These are phyloP conservation scores for Nestor notabilis DNA, from an alignment of 2,113 vertebrate genomes.

Conservation along the genomic window DNA sequence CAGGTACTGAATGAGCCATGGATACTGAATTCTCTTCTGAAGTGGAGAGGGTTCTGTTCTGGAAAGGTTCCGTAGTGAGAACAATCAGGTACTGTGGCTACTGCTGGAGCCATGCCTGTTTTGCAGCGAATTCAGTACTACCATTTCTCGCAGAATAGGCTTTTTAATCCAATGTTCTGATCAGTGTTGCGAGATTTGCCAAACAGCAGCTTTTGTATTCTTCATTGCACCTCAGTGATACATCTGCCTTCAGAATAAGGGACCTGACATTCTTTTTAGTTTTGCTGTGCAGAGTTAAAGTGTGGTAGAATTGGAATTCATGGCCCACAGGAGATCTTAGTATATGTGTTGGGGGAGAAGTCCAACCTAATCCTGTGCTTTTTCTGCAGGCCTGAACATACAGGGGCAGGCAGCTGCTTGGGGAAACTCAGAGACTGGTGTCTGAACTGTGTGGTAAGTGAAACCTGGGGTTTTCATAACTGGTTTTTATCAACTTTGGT, in stretches of 20 bases:
- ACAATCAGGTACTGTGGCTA: fast-evolving
- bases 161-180: background rate
- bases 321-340: fast-evolving
- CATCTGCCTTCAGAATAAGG: background rate
- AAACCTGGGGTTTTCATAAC: background rate
- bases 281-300: background rate
- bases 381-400: slow-evolving; percentile 61
- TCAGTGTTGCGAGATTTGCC: background rate
- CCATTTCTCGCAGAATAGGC: background rate
- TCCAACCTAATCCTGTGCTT: background rate
- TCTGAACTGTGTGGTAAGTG: slow-evolving; percentile 73
- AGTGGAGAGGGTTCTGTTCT: background rate
- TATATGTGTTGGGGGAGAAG: background rate
- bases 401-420: background rate
- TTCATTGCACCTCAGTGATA: too few relatives aligned
- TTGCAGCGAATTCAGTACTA: too few relatives aligned
- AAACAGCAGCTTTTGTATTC: background rate
- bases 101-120: background rate
- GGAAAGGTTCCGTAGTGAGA: background rate
- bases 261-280: background rate
- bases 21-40: background rate
- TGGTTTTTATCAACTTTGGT: background rate
- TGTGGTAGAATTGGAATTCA: background rate
- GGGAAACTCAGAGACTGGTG: slow-evolving; percentile 50
- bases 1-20: background rate